These are phyloP conservation scores for Tinea pellionella DNA, from an alignment of 2,888 invertebrate species.

Conservation along the genomic window DNA sequence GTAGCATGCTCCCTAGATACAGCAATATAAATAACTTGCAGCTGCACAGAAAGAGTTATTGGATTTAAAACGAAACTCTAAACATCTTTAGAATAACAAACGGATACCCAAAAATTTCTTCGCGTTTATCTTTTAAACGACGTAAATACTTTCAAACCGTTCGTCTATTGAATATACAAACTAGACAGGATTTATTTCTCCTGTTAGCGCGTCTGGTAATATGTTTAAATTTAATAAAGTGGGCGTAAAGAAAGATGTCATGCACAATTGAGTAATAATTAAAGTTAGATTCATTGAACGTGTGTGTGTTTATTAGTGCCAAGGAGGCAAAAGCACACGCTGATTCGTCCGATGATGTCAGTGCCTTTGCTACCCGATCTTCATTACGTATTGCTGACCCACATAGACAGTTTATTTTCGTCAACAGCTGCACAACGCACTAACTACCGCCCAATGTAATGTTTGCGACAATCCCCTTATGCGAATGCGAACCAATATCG, in stretches of 20 bases:
- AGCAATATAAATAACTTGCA: slow-evolving; percentile 31
- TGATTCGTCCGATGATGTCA: slow-evolving; percentile 20
- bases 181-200: neutral
- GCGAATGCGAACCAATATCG: neutral
- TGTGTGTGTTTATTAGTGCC: slow-evolving; percentile 3
- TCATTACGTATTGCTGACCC: slow-evolving; percentile 18
- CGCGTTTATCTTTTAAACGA: neutral
- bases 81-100: slow-evolving; percentile 20
- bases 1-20: slow-evolving; percentile 14
- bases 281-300: neutral
- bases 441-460: neutral
- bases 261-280: slow-evolving; percentile 12
- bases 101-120: neutral
- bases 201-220: neutral
- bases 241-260: slow-evolving; percentile 3
- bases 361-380: slow-evolving; percentile 33
- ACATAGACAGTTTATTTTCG: slow-evolving; percentile 31
- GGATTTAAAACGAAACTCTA: neutral
- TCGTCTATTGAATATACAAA: neutral
- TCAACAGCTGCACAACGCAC: slow-evolving; percentile 11
- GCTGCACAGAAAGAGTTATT: slow-evolving; percentile 29
- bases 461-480: neutral
- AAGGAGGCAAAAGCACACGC: slow-evolving; percentile 14
- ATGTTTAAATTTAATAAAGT: neutral
- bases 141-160: neutral